Percentiles rank a stretch among this genome's conserved stretches.
Evolutionary conservation across 2,888 invertebrate species (phyloP).

Genomic region (Malacosoma neustria): DNA sequence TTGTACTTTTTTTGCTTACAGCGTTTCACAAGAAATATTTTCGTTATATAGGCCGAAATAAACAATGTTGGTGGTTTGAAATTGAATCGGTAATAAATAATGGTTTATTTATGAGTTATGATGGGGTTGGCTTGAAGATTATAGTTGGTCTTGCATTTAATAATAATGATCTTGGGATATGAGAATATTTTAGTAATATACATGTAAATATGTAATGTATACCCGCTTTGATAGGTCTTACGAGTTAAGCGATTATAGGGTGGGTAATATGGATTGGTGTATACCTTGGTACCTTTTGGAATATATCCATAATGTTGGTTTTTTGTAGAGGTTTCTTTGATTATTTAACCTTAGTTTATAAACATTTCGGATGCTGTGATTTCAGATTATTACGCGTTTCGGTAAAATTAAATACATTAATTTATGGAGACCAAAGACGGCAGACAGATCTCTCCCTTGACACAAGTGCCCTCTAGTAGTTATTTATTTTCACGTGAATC

Average conservation of each 20-base stretch:
- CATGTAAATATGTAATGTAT: conserved; percentile 4
- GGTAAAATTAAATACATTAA: too few relatives aligned
- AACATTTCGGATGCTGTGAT: too few relatives aligned
- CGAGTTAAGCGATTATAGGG: neutral
- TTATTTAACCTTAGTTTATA: too few relatives aligned
- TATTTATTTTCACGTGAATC: too few relatives aligned
- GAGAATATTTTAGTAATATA: neutral
- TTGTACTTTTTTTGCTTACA: conserved; percentile 50
- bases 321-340: too few relatives aligned
- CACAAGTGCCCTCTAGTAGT: too few relatives aligned
- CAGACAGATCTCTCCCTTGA: too few relatives aligned
- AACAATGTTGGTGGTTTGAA: conserved; percentile 54
- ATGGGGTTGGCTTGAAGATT: conserved; percentile 25
- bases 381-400: too few relatives aligned
- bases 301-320: too few relatives aligned
- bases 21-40: conserved; percentile 35
- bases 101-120: conserved; percentile 65
- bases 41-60: conserved; percentile 40
- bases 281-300: too few relatives aligned
- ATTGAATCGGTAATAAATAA: conserved; percentile 70
- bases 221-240: neutral
- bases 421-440: too few relatives aligned
- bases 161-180: conserved; percentile 1
- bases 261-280: neutral
- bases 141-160: conserved; percentile 13